These are phyloP conservation scores for Anastatus disparis DNA, from an alignment of 1,140 invertebrate species.

Conservation along the genomic window DNA sequence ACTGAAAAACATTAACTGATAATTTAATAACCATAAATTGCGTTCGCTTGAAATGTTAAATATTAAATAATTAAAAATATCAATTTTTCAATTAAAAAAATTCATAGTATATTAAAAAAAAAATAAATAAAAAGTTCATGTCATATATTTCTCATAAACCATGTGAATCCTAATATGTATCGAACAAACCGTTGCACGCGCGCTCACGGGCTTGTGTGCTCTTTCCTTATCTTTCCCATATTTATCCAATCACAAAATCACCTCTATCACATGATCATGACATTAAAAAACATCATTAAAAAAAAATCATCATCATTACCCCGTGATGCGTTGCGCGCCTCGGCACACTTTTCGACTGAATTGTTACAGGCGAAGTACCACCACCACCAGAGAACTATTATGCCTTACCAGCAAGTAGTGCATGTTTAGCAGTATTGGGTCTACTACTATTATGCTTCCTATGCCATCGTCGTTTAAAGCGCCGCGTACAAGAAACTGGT, in stretches of 20 bases:
- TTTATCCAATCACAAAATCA: background rate
- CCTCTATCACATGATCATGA: background rate
- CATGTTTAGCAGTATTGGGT: constrained; percentile 53
- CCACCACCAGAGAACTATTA: constrained; percentile 62
- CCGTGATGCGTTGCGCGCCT: constrained; percentile 18
- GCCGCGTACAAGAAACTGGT: constrained; percentile 6
- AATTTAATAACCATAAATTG: no score
- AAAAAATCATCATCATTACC: no score
- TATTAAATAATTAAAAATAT: no score
- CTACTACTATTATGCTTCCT: constrained; percentile 57
- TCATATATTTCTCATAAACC: no score
- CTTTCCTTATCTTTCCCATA: background rate
- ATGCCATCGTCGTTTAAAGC: constrained; percentile 55
- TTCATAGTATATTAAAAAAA: no score
- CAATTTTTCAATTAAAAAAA: no score
- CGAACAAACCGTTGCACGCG: constrained; percentile 2
- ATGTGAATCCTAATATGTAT: background rate
- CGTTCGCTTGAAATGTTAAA: no score
- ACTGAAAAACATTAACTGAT: no score
- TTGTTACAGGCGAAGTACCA: constrained; percentile 61
- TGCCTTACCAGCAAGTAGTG: constrained; percentile 55
- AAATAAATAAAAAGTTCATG: no score
- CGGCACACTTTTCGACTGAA: constrained; percentile 6
- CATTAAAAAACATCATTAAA: background rate
- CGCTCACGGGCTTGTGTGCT: constrained; percentile 21